Conservation (phyloP, 1,140 invertebrate species). For the Cydia fagiglandana region DNA sequence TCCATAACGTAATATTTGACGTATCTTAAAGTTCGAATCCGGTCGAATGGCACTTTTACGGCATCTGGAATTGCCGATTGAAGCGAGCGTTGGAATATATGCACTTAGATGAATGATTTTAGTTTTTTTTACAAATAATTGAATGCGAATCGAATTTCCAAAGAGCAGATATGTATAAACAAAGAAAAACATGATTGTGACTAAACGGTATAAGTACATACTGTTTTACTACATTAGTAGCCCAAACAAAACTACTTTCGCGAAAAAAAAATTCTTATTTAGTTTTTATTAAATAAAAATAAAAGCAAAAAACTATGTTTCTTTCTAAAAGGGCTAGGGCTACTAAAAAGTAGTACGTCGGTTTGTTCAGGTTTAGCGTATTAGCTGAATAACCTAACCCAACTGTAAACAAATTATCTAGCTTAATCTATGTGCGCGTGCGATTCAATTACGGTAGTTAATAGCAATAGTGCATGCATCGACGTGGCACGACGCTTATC, state of each 20-base stretch:
- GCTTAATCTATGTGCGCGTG: neutral
- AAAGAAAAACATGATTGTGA: too few species aligned
- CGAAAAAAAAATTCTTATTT: too few species aligned
- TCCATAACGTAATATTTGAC: too few species aligned
- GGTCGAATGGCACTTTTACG: neutral
- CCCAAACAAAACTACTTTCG: too few species aligned
- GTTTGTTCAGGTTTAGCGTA: neutral
- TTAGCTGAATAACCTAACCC: neutral
- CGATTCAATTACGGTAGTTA: conserved; percentile 7
- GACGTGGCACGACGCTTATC: conserved; percentile 9
- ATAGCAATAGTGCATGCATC: conserved; percentile 11
- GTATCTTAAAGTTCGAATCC: too few species aligned
- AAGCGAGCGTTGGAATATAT: neutral
- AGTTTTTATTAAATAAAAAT: too few species aligned
- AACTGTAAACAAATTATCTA: neutral
- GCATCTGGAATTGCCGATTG: neutral
- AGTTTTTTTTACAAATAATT: neutral
- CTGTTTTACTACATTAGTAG: too few species aligned
- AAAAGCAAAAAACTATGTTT: too few species aligned
- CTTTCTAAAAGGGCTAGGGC: too few species aligned
- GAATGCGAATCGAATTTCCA: neutral
- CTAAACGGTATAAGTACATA: too few species aligned
- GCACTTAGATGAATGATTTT: neutral
- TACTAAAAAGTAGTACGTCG: too few species aligned
- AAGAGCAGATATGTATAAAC: neutral